Base-by-base conservation (phyloP, 2,888 invertebrate genomes). In the Bellardia pandia region DNA sequence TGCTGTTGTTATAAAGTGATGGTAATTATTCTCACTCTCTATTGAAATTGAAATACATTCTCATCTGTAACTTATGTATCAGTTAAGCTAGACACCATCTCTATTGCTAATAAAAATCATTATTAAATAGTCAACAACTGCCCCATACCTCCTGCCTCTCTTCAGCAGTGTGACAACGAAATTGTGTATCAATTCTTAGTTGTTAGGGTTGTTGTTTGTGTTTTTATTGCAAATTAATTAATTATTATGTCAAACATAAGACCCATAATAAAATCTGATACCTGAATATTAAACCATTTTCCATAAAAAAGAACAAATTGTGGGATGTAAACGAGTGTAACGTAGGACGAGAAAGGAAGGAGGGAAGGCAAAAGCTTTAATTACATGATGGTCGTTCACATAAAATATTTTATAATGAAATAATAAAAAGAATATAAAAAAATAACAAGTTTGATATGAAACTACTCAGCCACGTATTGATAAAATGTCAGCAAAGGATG, bases 211-310 rank as follows among this genome's bases (percentile, higher is more conserved):
- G 7, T 14, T 66, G 66, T 30, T 30, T 33, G 3, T 69, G 30
- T 30, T 45, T 7, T 58, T 58, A 13, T 72, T 72, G 74, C 45
- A 60, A 45, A 42, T 60, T 60, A 60, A 74, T 60, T 58, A 45
- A 74, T 33, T 74, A 40, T 42, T 58, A 53, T 51, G 69, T 53
- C 69, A 69, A 69, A 51, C 69, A 37, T 9, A 45, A 66, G 23
- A 66, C 45, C 45, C 66, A 42, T 45, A 51, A 69, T 14, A 69
- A 33, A 69, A 68, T 68, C 68, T 48, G 30, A 48, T 68, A 30
- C 23, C 45, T 16, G 16, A 64, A 14, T 60, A 33, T 60, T 60
- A 14, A 60, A 30, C 33, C 13, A 33, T 33, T 60, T 45, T 60
- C 13, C 33, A 60, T 33, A 33, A 60, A 60, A 60, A 30, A 60